A percentile compares a stretch with the other conserved stretches of the same genome.
phyloP scores from a whole-genome alignment of 30 jellyfish, hydroid and myxozoan species.

The Turritopsis dohrnii region DNA sequence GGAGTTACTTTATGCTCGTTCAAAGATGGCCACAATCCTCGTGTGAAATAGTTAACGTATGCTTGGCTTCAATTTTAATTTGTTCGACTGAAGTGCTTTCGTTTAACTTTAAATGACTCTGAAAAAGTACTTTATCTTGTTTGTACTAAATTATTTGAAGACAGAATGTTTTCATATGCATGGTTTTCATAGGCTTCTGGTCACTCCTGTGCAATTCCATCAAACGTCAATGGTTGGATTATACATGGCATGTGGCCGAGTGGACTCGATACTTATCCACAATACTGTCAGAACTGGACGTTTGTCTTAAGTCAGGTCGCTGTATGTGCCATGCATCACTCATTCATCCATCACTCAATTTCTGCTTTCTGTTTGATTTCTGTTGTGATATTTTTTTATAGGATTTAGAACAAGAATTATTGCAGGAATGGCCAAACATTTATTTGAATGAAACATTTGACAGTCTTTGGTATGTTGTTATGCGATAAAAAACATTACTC shows the following conservation, averaged over 20 bases:
- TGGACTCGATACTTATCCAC: neutral
- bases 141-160: no score
- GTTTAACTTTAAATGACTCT: neutral
- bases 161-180: no score
- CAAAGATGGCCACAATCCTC: constrained; percentile 39
- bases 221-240: neutral
- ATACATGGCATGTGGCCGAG: neutral
- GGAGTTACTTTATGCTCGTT: constrained; percentile 41
- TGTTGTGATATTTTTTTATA: no score
- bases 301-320: neutral
- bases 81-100: no score
- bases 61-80: neutral
- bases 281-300: neutral
- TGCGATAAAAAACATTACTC: neutral
- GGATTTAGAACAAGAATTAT: neutral
- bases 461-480: neutral
- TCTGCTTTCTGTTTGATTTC: no score
- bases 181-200: no score
- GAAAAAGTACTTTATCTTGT: neutral
- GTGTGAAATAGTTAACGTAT: constrained; percentile 31
- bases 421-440: neutral
- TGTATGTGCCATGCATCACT: neutral
- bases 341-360: no score
- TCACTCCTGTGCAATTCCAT: neutral
- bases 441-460: neutral